Percentiles rank a stretch among this genome's conserved stretches.
Evolutionary conservation across 2,113 vertebrate genomes (phyloP).

Genomic region (Glaucomys volans): DNA sequence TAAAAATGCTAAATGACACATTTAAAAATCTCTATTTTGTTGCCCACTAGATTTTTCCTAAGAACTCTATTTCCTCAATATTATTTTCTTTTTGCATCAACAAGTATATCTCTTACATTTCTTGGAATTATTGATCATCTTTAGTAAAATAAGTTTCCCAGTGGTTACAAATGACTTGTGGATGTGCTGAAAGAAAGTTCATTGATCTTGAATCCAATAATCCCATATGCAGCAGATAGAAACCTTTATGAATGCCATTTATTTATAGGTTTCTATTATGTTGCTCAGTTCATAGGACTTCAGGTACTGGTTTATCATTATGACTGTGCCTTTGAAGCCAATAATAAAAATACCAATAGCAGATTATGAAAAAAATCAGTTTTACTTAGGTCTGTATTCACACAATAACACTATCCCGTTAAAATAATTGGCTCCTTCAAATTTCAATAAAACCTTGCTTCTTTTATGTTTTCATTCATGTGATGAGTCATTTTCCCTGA

Average conservation of each 20-base stretch:
- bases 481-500: not conserved
- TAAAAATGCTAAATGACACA: not conserved
- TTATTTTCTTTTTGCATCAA: not conserved
- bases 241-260: slow-evolving; percentile 67
- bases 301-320: slow-evolving; percentile 8
- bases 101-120: slow-evolving; percentile 17
- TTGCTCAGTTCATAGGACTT: slow-evolving; percentile 49
- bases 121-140: slow-evolving; percentile 59
- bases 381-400: slow-evolving; percentile 19
- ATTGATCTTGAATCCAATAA: slow-evolving; percentile 73
- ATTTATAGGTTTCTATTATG: slow-evolving; percentile 75
- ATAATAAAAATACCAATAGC: slow-evolving; percentile 39
- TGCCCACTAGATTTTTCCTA: not conserved
- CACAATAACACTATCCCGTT: not conserved
- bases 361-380: slow-evolving; percentile 59
- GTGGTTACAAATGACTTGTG: slow-evolving; percentile 73
- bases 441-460: slow-evolving; percentile 47
- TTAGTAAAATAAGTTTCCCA: slow-evolving; percentile 78
- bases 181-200: slow-evolving; percentile 61
- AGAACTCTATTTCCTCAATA: slow-evolving; percentile 5
- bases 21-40: not conserved
- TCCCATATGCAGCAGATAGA: slow-evolving; percentile 44
- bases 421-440: slow-evolving; percentile 47
- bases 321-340: not conserved
- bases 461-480: not conserved